Percentiles rank a stretch among this genome's conserved stretches.
Conservation (phyloP, 2,888 invertebrate genomes). For the Dicyrtomina minuta region DNA sequence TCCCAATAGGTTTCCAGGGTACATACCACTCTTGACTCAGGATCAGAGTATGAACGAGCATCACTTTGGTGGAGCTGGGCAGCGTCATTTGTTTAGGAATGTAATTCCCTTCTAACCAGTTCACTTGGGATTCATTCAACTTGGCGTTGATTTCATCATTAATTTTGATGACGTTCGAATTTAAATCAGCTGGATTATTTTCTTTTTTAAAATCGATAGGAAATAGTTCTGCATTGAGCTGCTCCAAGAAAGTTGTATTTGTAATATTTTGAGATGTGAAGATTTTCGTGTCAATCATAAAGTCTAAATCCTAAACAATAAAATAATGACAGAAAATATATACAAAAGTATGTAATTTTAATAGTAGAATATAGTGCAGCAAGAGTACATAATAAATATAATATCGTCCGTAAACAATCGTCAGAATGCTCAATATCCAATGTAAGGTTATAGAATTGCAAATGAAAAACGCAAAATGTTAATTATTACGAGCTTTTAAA, state of each 20-base stretch:
- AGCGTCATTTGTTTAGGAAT: slow-evolving; percentile 13
- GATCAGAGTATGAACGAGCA: slow-evolving; percentile 18
- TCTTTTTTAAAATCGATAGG: slow-evolving; percentile 7
- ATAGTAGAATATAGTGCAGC: too few species aligned
- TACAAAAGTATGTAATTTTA: too few species aligned
- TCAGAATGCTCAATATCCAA: too few species aligned
- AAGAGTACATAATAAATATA: too few species aligned
- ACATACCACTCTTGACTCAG: slow-evolving; percentile 8
- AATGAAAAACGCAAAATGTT: too few species aligned
- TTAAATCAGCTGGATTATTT: not conserved
- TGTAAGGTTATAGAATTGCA: too few species aligned
- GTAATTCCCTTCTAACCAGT: slow-evolving; percentile 11
- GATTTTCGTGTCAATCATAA: not conserved
- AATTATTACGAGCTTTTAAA: too few species aligned
- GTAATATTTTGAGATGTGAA: not conserved
- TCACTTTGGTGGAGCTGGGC: slow-evolving; percentile 13
- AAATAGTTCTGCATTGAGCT: slow-evolving; percentile 6
- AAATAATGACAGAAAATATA: too few species aligned
- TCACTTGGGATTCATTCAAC: not conserved
- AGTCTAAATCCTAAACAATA: not conserved
- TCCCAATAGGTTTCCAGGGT: slow-evolving; percentile 23
- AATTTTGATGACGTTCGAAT: slow-evolving; percentile 3
- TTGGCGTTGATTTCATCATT: too few species aligned
- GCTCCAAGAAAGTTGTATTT: not conserved
- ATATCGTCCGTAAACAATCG: too few species aligned